Conservation (phyloP, 2,113 vertebrate species). For the Microtus oregoni region DNA sequence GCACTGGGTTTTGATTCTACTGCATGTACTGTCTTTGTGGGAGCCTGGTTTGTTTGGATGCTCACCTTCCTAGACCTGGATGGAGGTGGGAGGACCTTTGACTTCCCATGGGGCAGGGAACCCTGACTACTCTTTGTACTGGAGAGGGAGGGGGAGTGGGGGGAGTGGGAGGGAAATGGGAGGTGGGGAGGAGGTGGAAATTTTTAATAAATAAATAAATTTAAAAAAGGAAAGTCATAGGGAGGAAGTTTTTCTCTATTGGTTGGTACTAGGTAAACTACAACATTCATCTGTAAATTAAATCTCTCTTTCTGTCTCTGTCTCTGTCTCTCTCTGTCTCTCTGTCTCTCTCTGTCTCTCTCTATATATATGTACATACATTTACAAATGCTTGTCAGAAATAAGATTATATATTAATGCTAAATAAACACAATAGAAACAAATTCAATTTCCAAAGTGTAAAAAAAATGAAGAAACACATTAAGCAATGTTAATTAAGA, state of each 20-base stretch:
- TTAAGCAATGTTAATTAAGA: neutral
- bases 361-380: neutral
- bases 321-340: neutral
- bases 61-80: no score
- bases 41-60: no score
- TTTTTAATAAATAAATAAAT: no score
- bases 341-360: neutral
- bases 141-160: no score
- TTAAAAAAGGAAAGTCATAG: neutral
- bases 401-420: neutral
- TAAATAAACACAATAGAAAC: slow-evolving; percentile 14
- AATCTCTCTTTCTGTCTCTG: neutral
- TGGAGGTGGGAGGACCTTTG: no score
- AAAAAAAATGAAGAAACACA: neutral
- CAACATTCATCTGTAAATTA: slow-evolving; percentile 15
- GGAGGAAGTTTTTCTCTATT: neutral
- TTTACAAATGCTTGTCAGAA: neutral
- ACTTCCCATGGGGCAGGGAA: no score
- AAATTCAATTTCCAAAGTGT: neutral
- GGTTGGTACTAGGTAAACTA: neutral
- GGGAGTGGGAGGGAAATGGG: no score
- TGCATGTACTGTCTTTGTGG: no score
- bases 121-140: no score
- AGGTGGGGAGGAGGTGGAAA: no score
- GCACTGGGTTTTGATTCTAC: no score